Evolutionary conservation across 2,888 invertebrate genomes (phyloP).

Genomic region (Acleris holmiana): DNA sequence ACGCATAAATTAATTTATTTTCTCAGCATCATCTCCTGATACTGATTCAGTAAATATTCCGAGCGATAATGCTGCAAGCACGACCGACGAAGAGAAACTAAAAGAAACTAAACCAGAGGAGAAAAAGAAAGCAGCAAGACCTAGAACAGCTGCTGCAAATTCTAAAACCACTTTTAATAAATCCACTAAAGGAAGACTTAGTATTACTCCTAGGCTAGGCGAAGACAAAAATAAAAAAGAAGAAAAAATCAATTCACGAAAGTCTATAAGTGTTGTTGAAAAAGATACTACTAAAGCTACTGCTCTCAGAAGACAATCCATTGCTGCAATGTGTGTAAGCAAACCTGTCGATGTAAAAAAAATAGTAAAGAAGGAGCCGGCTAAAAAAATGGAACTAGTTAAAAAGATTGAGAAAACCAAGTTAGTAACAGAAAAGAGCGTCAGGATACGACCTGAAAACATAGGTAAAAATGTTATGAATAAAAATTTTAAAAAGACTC

Average conservation of each 20-base stretch:
- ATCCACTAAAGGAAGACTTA: conserved; percentile 20
- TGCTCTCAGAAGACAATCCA: conserved; percentile 19
- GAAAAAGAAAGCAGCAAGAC: conserved; percentile 7
- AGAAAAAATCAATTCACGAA: conserved; percentile 10
- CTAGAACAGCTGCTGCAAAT: conserved; percentile 39
- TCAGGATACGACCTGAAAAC: conserved; percentile 26
- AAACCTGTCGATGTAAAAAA: conserved; percentile 22
- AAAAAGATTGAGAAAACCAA: conserved; percentile 26
- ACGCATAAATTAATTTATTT: too few species aligned
- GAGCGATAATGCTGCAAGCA: conserved; percentile 50
- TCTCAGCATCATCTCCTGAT: conserved; percentile 62
- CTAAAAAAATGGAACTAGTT: conserved; percentile 23
- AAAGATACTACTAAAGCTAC: conserved; percentile 13
- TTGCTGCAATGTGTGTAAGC: conserved; percentile 17
- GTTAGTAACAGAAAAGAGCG: conserved; percentile 4
- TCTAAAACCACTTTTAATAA: conserved; percentile 15
- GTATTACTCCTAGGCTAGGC: conserved; percentile 7
- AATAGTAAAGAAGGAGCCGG: conserved; percentile 16
- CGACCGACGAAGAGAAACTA: conserved; percentile 44
- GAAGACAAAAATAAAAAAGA: conserved; percentile 26
- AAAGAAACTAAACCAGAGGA: conserved; percentile 20
- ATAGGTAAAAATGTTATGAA: conserved; percentile 15
- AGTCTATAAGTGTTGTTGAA: conserved; percentile 28
- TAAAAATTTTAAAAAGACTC: conserved; percentile 3
- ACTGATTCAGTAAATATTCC: conserved; percentile 58